A percentile compares a stretch with the other conserved stretches of the same genome.
phyloP scores from a whole-genome alignment of 2,888 invertebrate species.

The Ametastegia equiseti region DNA sequence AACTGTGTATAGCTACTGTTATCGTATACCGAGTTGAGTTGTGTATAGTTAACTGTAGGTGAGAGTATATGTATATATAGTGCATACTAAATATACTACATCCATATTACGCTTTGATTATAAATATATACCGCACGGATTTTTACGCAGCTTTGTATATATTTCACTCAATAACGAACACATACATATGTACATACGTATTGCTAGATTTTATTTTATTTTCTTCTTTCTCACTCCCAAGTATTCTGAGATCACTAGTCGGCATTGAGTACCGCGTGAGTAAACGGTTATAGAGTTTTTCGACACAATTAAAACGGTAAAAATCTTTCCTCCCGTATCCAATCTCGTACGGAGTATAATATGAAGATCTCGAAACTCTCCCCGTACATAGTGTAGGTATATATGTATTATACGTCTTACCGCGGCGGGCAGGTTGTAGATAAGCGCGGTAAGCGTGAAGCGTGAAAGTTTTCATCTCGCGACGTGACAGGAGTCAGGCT shows the following conservation, averaged over 20 bases:
- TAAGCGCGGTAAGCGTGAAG: constrained; percentile 26
- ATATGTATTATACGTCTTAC: not conserved
- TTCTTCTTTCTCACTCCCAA: no score
- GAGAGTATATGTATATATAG: no score
- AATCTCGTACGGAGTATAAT: not conserved
- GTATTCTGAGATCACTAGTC: not conserved
- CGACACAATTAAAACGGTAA: constrained; percentile 26
- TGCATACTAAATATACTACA: no score
- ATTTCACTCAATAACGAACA: no score
- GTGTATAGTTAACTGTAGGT: no score
- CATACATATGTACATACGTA: no score
- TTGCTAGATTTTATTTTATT: no score
- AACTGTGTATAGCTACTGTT: no score
- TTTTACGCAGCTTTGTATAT: no score
- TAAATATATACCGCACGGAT: no score
- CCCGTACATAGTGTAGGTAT: not conserved
- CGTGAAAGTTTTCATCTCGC: constrained; percentile 42
- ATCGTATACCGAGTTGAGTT: not conserved
- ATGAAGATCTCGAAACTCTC: constrained; percentile 21
- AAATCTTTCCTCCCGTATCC: constrained; percentile 13
- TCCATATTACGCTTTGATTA: no score
- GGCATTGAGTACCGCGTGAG: not conserved
- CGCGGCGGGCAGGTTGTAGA: not conserved
- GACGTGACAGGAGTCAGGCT: constrained; percentile 27
- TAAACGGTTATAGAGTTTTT: constrained; percentile 6